phyloP scores from a whole-genome alignment of 2,113 vertebrate genomes.

The Cyphomyrus discorhynchus region DNA sequence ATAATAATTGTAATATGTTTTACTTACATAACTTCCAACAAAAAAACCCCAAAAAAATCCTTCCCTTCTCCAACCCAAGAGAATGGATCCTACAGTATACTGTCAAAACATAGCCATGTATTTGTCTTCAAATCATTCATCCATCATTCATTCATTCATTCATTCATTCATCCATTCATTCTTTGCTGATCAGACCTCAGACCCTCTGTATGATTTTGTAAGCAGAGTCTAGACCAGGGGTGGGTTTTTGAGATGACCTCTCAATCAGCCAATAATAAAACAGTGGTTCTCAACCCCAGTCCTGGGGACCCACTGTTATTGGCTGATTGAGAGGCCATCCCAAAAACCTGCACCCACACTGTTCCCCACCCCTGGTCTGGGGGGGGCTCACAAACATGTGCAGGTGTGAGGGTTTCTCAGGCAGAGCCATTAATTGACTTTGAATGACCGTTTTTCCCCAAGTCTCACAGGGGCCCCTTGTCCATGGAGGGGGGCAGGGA shows the following conservation, averaged over 20 bases:
- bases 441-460: neutral
- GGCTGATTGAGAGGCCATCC: no score
- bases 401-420: neutral
- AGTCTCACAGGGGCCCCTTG: slow-evolving; percentile 1
- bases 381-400: neutral
- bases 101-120: neutral
- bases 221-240: neutral
- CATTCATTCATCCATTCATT: neutral
- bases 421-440: neutral
- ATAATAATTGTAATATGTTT: neutral
- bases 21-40: neutral
- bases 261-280: no score
- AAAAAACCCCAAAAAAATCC: neutral
- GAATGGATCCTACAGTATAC: neutral
- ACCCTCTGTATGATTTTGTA: neutral
- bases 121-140: neutral
- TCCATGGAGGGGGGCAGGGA: neutral
- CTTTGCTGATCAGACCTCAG: neutral
- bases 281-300: no score
- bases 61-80: neutral
- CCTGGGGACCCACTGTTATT: no score
- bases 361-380: no score
- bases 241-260: no score
- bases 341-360: no score
- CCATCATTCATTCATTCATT: neutral